phyloP scores from a whole-genome alignment of 2,888 invertebrate genomes.

The Pocota personata region DNA sequence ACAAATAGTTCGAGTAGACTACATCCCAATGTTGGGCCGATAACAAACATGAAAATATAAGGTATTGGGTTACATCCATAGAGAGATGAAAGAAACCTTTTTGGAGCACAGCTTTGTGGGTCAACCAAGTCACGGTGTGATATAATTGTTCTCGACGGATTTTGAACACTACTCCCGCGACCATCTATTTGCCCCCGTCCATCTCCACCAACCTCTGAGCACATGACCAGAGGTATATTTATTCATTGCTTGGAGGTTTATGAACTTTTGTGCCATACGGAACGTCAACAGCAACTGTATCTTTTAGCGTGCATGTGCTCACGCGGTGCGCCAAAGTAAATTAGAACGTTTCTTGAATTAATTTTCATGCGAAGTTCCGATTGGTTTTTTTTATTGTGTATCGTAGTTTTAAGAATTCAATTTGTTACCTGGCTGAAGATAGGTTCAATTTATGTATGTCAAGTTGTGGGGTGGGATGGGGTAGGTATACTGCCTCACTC shows the following conservation, averaged over 20 bases:
- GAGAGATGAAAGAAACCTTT: conserved; percentile 47
- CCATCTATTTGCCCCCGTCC: neutral
- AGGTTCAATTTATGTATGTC: neutral
- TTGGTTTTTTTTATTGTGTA: neutral
- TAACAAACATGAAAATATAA: conserved; percentile 30
- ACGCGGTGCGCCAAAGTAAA: neutral
- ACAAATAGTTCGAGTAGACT: neutral
- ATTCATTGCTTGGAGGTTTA: conserved; percentile 25
- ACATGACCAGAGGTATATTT: neutral
- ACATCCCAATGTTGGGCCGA: conserved; percentile 21
- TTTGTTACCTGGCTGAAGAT: neutral
- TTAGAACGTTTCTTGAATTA: conserved; percentile 31
- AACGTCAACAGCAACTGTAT: conserved; percentile 8
- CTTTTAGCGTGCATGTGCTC: conserved; percentile 17
- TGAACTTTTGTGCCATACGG: conserved; percentile 11
- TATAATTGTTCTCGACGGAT: conserved; percentile 32
- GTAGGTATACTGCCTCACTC: no score
- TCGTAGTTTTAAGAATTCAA: neutral
- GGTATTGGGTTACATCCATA: conserved; percentile 43
- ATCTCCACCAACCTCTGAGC: neutral
- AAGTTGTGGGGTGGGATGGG: no score
- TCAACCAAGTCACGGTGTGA: conserved; percentile 55
- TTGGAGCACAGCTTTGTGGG: conserved; percentile 46
- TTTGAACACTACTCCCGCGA: neutral
- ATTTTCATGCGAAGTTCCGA: conserved; percentile 16